Evolutionary conservation across 2,888 invertebrate genomes (phyloP), one percentile per base, ranked within the genome.

Genomic region (Meiosimyza platycephala): DNA sequence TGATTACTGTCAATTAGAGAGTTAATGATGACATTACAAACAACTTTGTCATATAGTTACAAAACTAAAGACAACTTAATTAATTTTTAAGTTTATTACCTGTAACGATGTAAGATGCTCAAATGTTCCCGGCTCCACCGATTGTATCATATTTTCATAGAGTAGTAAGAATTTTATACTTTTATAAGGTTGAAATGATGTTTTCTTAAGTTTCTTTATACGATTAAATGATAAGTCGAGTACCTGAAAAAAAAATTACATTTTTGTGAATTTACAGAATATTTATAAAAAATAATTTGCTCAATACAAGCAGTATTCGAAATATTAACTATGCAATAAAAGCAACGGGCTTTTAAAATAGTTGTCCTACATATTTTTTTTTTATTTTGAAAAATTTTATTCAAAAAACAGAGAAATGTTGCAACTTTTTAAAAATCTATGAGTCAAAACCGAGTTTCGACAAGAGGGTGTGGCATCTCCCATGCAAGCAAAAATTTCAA

Each of bases 81-180:
- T 18, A 63, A 18, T 18, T 18, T 18, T 66, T 7, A 33, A 54
- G 22, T 33, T 40, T 75, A 74, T 80, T 79, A 87, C 87, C 85
- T 87, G 84, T 68, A 87, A 76, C 55, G 82, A 79, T 76, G 84
- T 84, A 63, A 87, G 82, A 59, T 82, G 78, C 22, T 80, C 76
- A 77, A 87, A 87, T 59, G 87, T 86, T 74, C 83, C 87, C 73
- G 82, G 80, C 79, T 87, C 87, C 73, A 88, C 84, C n/a, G 81
- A 82, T 77, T 85, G 83, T 72, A 87, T 86, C 85, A 85, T 85
- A 73, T 87, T 87, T 77, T 87, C 88, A 77, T 84, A 87, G 50
- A 87, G 81, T 76, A 87, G 77, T 67, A 87, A 79, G 79, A 82
- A 86, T 77, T 83, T 83, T 16, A 87, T 74, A 73, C 82, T 82